Conservation (phyloP, 1,140 invertebrate genomes). For the Drosophila kepulauana region DNA sequence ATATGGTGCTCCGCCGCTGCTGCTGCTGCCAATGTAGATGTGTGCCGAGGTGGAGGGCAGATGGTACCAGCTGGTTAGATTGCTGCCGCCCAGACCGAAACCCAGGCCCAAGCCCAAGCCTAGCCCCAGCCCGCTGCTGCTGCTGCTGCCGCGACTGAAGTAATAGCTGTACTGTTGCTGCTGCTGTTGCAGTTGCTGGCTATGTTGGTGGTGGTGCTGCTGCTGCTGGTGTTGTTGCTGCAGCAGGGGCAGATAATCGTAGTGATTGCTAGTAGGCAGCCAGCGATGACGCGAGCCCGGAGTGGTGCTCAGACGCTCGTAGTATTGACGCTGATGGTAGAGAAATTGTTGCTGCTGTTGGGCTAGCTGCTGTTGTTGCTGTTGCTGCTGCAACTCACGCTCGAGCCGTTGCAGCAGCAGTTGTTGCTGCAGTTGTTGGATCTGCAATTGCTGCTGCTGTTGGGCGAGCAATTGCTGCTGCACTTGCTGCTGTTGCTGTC, state of each 20-base stretch:
- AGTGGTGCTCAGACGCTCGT: conserved; percentile 40
- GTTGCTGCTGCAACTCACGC: conserved; percentile 73
- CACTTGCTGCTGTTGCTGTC: conserved; percentile 67
- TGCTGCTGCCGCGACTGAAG: conserved; percentile 50
- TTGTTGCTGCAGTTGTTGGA: conserved; percentile 77
- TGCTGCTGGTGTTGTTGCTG: conserved; percentile 51
- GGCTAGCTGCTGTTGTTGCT: conserved; percentile 49
- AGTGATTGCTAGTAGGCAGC: conserved; percentile 52
- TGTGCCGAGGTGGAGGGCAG: conserved; percentile 76
- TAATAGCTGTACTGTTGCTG: conserved; percentile 54
- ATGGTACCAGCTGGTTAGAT: conserved; percentile 73
- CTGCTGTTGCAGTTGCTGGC: conserved; percentile 51
- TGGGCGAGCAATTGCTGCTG: conserved; percentile 76
- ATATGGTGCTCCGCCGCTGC: conserved; percentile 56
- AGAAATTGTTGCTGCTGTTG: conserved; percentile 59
- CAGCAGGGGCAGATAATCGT: conserved; percentile 41
- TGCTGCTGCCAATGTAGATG: conserved; percentile 73
- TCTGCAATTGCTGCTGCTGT: conserved; percentile 76
- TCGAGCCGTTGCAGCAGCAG: conserved; percentile 79
- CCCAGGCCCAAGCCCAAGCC: conserved; percentile 65
- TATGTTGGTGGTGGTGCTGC: conserved; percentile 41
- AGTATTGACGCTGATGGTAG: conserved; percentile 60
- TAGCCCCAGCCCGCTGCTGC: conserved; percentile 66
- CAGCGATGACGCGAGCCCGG: conserved; percentile 57
- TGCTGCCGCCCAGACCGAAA: conserved; percentile 75